Conservation (phyloP, 2,888 invertebrate genomes). For the Iphiclides podalirius region DNA sequence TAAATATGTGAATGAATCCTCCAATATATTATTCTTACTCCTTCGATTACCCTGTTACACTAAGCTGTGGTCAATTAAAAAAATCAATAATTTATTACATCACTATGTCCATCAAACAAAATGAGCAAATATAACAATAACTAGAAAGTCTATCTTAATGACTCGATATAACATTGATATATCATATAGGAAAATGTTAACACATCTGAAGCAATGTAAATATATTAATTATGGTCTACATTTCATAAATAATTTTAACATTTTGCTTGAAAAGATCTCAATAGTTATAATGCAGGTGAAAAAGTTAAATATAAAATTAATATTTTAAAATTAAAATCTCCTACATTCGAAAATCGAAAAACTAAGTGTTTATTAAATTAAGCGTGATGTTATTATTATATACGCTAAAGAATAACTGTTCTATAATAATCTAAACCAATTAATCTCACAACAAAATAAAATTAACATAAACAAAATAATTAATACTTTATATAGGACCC, state of each 20-base stretch:
- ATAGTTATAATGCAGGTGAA: neutral
- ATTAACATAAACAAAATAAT: too few species aligned
- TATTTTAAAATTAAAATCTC: too few species aligned
- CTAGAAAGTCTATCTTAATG: constrained; percentile 18
- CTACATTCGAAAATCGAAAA: too few species aligned
- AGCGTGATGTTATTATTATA: too few species aligned
- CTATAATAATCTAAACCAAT: too few species aligned
- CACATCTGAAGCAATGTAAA: constrained; percentile 13
- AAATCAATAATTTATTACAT: constrained; percentile 11
- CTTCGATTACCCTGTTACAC: constrained; percentile 36
- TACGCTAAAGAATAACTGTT: too few species aligned
- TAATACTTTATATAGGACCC: too few species aligned
- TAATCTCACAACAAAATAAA: too few species aligned
- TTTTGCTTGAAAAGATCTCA: constrained; percentile 1
- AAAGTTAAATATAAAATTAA: neutral
- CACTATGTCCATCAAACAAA: constrained; percentile 19
- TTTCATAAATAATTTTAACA: constrained; percentile 8
- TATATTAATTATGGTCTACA: constrained; percentile 3
- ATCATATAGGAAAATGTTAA: constrained; percentile 12
- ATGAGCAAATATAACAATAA: constrained; percentile 22
- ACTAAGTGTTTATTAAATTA: too few species aligned
- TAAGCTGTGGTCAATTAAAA: constrained; percentile 29
- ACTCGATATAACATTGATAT: constrained; percentile 20
- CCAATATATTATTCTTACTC: constrained; percentile 24
- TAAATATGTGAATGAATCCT: constrained; percentile 7